Evolutionary conservation across 2,888 invertebrate genomes (phyloP), one percentile per base, ranked within the genome.

Genomic region (Ichneumoninae sp.): DNA sequence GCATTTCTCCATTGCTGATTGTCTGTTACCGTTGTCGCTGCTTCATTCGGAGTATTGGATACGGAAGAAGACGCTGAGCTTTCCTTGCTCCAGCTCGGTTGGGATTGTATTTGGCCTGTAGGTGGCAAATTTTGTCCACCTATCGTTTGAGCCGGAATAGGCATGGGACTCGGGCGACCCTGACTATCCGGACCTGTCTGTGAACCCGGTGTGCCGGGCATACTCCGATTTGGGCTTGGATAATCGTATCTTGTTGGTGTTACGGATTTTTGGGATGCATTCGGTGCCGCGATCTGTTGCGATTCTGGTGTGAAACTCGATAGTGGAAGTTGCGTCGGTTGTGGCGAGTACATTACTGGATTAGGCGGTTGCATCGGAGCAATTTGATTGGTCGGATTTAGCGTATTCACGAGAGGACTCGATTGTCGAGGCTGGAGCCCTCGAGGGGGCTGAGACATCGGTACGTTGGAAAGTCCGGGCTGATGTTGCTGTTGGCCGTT

Each of bases 401-500:
- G 84, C 13, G 76, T 82, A 84, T 74, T 87, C 16, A 36, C 80
- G 69, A 13, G 71, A 52, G 44, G 85, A 77, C 65, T 85, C 77
- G 70, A 77, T 81, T 54, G 87, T 22, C 71, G 87, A 36, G 80
- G 84, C 60, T 81, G 87, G 60, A 68, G 79, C 71, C 78, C 83
- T 66, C 79, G 65, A 0, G 81, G 54, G 30, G 78, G 81, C 44
- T 71, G 63, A 30, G 76, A 65, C 79, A 66, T 78, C 6, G 68
- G 44, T 13, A 52, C 19, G 8, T 71, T 81, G 36, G 57, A 71
- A 40, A 60, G 47, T 13, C 30, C 30, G 30, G 63, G n/a, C 33
- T 63, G 63, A 16, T 33, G 63, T 22, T 33, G 85, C 85, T 87
- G 89, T 60, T 91, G 89, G n/a, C 92, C 91, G 74, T 92, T 92